Conservation (phyloP, 2,888 invertebrate species). For the Ichneumoninae sp. region DNA sequence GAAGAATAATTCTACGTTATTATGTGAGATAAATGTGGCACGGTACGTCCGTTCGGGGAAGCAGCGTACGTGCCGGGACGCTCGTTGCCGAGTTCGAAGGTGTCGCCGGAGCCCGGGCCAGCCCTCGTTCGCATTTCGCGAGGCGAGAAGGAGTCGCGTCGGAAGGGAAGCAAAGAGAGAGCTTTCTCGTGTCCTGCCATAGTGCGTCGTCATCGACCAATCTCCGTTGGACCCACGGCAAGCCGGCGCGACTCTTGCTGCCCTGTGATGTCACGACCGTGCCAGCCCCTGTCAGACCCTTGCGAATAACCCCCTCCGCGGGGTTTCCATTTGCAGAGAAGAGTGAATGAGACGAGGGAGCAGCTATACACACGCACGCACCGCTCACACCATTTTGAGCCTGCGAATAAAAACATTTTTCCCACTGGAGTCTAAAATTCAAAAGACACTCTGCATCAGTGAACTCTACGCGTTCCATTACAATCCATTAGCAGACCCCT, state of each 20-base stretch:
- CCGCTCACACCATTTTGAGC: constrained; percentile 50
- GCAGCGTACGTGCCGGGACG: constrained; percentile 23
- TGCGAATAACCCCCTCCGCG: constrained; percentile 55
- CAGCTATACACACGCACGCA: constrained; percentile 2
- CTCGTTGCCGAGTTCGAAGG: constrained; percentile 36
- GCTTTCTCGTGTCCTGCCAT: constrained; percentile 82
- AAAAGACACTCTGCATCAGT: constrained; percentile 49
- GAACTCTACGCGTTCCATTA: constrained; percentile 41
- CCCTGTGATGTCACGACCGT: constrained; percentile 58
- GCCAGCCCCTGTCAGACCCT: constrained; percentile 54
- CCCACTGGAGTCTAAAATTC: constrained; percentile 22
- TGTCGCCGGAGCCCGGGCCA: constrained; percentile 39
- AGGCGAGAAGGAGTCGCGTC: constrained; percentile 25
- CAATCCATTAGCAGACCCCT: constrained; percentile 37
- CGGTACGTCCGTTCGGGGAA: background rate
- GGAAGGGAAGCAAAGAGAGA: constrained; percentile 77
- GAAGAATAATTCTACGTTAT: constrained; percentile 24
- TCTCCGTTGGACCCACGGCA: constrained; percentile 71
- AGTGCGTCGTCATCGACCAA: constrained; percentile 74
- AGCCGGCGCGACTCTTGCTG: constrained; percentile 45
- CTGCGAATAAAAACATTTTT: constrained; percentile 43
- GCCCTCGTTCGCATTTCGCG: constrained; percentile 52
- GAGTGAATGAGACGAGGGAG: constrained; percentile 20
- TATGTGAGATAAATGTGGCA: constrained; percentile 1
- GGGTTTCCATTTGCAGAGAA: constrained; percentile 57